Percentiles rank a stretch among this genome's conserved stretches.
phyloP scores from a whole-genome alignment of 1,140 invertebrate species.

The Thaumetopoea pityocampa region DNA sequence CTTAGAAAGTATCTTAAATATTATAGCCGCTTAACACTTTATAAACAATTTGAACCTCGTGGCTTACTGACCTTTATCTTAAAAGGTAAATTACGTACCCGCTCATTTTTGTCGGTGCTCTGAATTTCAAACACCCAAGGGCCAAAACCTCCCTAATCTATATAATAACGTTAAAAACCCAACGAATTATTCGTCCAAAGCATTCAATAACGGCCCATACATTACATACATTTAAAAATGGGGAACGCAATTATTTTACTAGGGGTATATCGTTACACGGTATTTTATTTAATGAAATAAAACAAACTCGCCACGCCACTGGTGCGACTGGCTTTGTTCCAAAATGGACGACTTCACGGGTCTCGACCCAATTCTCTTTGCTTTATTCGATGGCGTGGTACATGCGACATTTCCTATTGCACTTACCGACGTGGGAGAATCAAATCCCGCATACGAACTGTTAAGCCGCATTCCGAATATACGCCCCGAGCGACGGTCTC shows the following conservation, averaged over 20 bases:
- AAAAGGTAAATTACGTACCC: slow-evolving; percentile 2
- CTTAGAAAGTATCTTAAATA: neutral
- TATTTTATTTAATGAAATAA: slow-evolving; percentile 53
- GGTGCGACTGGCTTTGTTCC: slow-evolving; percentile 57
- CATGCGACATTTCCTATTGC: slow-evolving; percentile 55
- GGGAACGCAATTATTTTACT: slow-evolving; percentile 41
- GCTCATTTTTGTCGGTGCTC: neutral
- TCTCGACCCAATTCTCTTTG: slow-evolving; percentile 62
- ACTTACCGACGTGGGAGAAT: slow-evolving; percentile 43
- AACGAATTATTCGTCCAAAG: slow-evolving; percentile 11
- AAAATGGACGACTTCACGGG: slow-evolving; percentile 48
- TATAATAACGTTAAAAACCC: slow-evolving; percentile 13
- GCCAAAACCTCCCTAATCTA: slow-evolving; percentile 8
- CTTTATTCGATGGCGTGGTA: slow-evolving; percentile 47
- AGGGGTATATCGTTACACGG: slow-evolving; percentile 42
- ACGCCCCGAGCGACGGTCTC: slow-evolving; percentile 9
- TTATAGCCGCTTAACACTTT: slow-evolving; percentile 3
- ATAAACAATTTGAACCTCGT: slow-evolving; percentile 2
- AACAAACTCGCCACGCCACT: slow-evolving; percentile 50
- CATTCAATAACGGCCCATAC: slow-evolving; percentile 20
- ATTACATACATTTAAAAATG: slow-evolving; percentile 34
- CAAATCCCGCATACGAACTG: slow-evolving; percentile 46
- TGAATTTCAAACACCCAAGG: neutral
- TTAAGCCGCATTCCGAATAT: slow-evolving; percentile 34
- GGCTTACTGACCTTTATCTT: neutral